Evolutionary conservation across 2,113 vertebrate species (phyloP), one percentile per base, ranked within the genome.

Genomic region (Beaufortia kweichowensis): DNA sequence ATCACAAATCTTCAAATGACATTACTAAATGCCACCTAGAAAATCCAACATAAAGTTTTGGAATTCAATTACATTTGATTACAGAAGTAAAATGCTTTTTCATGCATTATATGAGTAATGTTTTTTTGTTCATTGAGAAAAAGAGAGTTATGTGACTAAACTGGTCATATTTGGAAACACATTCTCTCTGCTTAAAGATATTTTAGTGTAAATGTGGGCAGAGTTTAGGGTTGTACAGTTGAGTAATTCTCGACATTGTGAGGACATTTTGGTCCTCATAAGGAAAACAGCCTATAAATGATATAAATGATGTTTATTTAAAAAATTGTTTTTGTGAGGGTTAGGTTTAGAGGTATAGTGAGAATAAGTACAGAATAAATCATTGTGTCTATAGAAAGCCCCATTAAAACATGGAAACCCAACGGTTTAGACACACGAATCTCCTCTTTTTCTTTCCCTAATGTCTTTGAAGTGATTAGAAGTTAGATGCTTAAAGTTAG

Each of bases 401-500:
- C n/a, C n/a, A n/a, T n/a, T n/a, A n/a, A n/a, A n/a, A n/a, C n/a
- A n/a, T n/a, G n/a, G n/a, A n/a, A n/a, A n/a, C n/a, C n/a, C n/a
- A n/a, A 4, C n/a, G 31, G 59, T 63, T 71, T 31, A 29, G 66
- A 50, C 59, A 83, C 75, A 84, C 87, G 78, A 48, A 28, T 65
- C 48, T 15, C 39, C 73, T 75, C 78, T 75, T 75, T 77, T 8
- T 53, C 71, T 48, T n/a, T n/a, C n/a, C n/a, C n/a, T n/a, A n/a
- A n/a, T n/a, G n/a, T 55, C 63, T 85, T 73, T 75, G 21, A 70
- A 79, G 78, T 65, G 66, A 14, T 68, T 63, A 5, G 76, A 75
- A 48, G n/a, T 67, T 69, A 80, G 81, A 81, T 81, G 75, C 86
- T 85, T 86, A 67, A 71, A n/a, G 55, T 53, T 35, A 61, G 85